phyloP scores from a whole-genome alignment of 2,888 invertebrate species.

The Lycia hirtaria region DNA sequence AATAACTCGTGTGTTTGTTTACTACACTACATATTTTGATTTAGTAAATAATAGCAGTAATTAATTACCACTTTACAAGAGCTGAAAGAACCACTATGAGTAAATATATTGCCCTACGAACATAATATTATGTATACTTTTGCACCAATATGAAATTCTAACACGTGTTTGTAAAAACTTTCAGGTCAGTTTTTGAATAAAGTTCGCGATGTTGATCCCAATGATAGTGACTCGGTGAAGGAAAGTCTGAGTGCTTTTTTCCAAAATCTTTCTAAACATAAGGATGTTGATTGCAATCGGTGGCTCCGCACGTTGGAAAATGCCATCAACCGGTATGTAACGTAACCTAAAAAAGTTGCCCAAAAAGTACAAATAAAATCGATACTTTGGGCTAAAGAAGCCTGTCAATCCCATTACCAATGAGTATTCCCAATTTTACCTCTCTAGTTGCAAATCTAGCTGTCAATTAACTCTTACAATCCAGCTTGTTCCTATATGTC shows the following conservation, averaged over 20 bases:
- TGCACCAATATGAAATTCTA: not conserved
- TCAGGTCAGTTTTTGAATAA: conserved; percentile 70
- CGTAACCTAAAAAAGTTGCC: conserved; percentile 56
- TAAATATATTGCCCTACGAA: conserved; percentile 18
- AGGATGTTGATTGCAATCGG: conserved; percentile 51
- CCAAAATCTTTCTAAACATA: conserved; percentile 62
- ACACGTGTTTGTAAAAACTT: conserved; percentile 30
- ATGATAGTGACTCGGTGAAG: conserved; percentile 72
- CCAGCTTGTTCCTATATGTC: no score
- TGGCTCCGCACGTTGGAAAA: conserved; percentile 65
- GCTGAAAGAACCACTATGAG: conserved; percentile 28
- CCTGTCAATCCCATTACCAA: not conserved
- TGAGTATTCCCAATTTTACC: no score
- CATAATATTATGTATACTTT: not conserved
- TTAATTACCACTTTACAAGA: not conserved
- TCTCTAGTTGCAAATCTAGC: no score
- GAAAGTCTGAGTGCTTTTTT: conserved; percentile 65
- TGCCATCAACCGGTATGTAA: conserved; percentile 73
- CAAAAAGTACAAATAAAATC: not conserved
- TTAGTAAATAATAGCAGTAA: not conserved
- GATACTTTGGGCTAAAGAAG: not conserved
- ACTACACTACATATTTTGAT: conserved; percentile 30
- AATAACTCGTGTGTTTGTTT: conserved; percentile 48
- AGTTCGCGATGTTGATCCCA: conserved; percentile 68
- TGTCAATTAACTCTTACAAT: no score